phyloP scores from a whole-genome alignment of 2,797 vertebrate genomes.

The Coregonus suidteri region DNA sequence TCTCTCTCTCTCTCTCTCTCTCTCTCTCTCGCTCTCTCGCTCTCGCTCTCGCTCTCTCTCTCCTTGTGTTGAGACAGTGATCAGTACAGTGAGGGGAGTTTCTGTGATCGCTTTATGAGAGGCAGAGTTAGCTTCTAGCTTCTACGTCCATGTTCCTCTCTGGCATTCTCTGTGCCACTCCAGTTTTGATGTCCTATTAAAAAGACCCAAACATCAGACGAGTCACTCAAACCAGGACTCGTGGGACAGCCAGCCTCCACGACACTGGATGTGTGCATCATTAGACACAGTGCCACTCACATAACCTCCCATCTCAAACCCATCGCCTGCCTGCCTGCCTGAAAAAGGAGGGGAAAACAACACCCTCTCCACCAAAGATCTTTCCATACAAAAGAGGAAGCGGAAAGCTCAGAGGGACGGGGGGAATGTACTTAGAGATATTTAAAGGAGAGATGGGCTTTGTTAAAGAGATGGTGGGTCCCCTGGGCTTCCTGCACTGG shows the following conservation, averaged over 20 bases:
- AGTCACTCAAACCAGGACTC: conserved; percentile 71
- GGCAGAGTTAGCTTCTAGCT: background rate
- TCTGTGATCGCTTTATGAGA: conserved; percentile 15
- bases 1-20: conserved; percentile 56
- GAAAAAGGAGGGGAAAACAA: conserved; percentile 47
- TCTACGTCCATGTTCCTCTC: conserved; percentile 15
- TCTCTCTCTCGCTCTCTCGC: too few species aligned
- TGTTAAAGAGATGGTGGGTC: conserved; percentile 88
- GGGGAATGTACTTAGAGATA: conserved; percentile 89
- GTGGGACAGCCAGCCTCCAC: conserved; percentile 51
- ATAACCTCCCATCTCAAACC: conserved; percentile 57
- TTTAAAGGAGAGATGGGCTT: conserved; percentile 91
- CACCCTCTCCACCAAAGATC: conserved; percentile 50
- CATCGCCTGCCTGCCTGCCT: conserved; percentile 24
- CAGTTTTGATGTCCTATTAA: conserved; percentile 67
- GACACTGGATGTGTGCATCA: conserved; percentile 63
- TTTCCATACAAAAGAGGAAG: conserved; percentile 51
- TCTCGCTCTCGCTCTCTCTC: conserved; percentile 6
- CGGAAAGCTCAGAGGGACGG: conserved; percentile 59
- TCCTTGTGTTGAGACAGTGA: conserved; percentile 3
- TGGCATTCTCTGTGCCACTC: conserved; percentile 19
- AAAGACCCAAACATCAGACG: conserved; percentile 64
- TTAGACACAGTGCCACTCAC: conserved; percentile 65
- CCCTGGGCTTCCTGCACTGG: conserved; percentile 85
- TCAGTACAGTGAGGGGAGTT: background rate